Percentiles rank a stretch among this genome's conserved stretches.
phyloP scores from a whole-genome alignment of 2,113 vertebrate species.

The Solea solea region DNA sequence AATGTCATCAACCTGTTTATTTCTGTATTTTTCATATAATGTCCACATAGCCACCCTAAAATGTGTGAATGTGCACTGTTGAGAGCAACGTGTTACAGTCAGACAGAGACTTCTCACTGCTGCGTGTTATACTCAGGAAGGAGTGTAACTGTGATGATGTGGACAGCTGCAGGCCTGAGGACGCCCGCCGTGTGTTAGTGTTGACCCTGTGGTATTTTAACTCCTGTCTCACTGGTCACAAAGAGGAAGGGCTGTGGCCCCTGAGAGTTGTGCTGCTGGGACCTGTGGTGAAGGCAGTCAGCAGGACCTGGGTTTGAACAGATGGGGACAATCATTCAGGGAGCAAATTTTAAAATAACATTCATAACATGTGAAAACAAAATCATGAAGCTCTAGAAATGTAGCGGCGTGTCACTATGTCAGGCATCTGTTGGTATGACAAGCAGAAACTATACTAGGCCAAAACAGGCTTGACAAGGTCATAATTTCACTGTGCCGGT shows the following conservation, averaged over 20 bases:
- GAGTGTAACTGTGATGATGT: slow-evolving; percentile 24
- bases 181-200: slow-evolving; percentile 37
- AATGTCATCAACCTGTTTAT: slow-evolving; percentile 20
- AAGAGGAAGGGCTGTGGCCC: slow-evolving; percentile 34
- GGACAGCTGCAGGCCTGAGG: slow-evolving; percentile 57
- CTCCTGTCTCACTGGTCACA: slow-evolving; percentile 42
- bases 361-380: slow-evolving; percentile 3
- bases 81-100: neutral
- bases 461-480: slow-evolving; percentile 74
- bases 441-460: slow-evolving; percentile 63
- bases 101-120: slow-evolving; percentile 4
- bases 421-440: slow-evolving; percentile 48
- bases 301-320: slow-evolving; percentile 5
- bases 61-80: neutral
- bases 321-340: neutral
- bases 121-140: slow-evolving; percentile 1
- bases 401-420: slow-evolving; percentile 34
- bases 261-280: slow-evolving; percentile 15
- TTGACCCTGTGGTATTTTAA: slow-evolving; percentile 58
- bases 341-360: slow-evolving; percentile 4
- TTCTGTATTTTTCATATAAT: slow-evolving; percentile 5
- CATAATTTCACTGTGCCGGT: slow-evolving; percentile 55
- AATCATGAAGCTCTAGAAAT: neutral
- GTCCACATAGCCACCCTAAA: neutral
- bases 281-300: slow-evolving; percentile 13